phyloP scores from a whole-genome alignment of 2,888 invertebrate species.

The Microctonus brassicae region DNA sequence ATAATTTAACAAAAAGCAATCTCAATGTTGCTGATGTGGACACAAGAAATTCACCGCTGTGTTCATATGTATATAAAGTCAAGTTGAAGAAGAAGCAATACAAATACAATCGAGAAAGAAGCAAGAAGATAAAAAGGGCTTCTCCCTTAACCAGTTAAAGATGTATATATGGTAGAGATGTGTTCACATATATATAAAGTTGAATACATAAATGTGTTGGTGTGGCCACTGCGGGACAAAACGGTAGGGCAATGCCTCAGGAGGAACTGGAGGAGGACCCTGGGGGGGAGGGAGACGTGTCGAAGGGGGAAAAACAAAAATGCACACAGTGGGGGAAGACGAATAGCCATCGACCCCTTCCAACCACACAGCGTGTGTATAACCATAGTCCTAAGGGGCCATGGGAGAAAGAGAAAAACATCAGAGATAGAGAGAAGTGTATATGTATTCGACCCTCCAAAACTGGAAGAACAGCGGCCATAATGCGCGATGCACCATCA shows the following conservation, averaged over 20 bases:
- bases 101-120: slow-evolving; percentile 36
- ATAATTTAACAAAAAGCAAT: slow-evolving; percentile 16
- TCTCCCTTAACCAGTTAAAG: slow-evolving; percentile 54
- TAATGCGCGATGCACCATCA: slow-evolving; percentile 66
- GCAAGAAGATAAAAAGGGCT: slow-evolving; percentile 62
- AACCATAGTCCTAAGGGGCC: slow-evolving; percentile 46
- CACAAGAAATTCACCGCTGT: not conserved
- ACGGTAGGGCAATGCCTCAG: slow-evolving; percentile 18
- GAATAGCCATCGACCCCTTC: slow-evolving; percentile 67
- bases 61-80: not conserved
- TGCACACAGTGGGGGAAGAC: slow-evolving; percentile 64
- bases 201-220: slow-evolving; percentile 37
- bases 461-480: slow-evolving; percentile 67
- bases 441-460: slow-evolving; percentile 60
- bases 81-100: slow-evolving; percentile 32
- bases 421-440: not conserved
- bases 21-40: slow-evolving; percentile 1
- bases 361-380: slow-evolving; percentile 44
- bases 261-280: slow-evolving; percentile 50
- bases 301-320: slow-evolving; percentile 43
- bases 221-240: slow-evolving; percentile 30
- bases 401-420: slow-evolving; percentile 38
- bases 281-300: slow-evolving; percentile 56
- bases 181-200: not conserved
- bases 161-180: slow-evolving; percentile 55